Evolutionary conservation across 2,113 vertebrate species (phyloP).

Genomic region (Chaetops frenatus): DNA sequence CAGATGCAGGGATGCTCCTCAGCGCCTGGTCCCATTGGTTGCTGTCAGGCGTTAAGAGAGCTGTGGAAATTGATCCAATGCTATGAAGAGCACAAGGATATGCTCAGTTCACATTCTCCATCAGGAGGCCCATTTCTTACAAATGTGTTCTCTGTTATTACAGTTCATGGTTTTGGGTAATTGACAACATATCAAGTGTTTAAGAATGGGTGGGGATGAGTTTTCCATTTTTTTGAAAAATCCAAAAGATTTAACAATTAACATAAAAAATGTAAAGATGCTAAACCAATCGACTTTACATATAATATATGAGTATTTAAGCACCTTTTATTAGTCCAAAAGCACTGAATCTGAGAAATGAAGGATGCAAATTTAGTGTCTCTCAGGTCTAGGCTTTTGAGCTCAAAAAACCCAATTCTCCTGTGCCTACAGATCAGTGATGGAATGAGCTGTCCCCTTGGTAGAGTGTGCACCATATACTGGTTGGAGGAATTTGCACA

Average conservation of each 20-base stretch:
- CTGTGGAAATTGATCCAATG: not conserved
- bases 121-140: not conserved
- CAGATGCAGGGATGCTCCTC: fast-evolving
- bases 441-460: not conserved
- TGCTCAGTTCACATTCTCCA: not conserved
- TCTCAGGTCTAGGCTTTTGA: not conserved
- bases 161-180: not conserved
- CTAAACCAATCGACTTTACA: not conserved
- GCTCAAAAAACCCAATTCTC: no score
- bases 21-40: not conserved
- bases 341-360: not conserved
- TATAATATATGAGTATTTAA: not conserved
- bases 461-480: fast-evolving
- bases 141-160: not conserved
- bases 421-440: not conserved
- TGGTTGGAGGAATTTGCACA: not conserved
- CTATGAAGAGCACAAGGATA: not conserved
- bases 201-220: not conserved
- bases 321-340: not conserved
- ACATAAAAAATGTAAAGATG: not conserved
- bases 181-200: not conserved
- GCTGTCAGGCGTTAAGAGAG: no score
- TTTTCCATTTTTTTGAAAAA: not conserved
- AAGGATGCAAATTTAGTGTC: fast-evolving
- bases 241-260: not conserved